A percentile compares a stretch with the other conserved stretches of the same genome.
Evolutionary conservation across 1,140 invertebrate species (phyloP).

Genomic region (Apis laboriosa): DNA sequence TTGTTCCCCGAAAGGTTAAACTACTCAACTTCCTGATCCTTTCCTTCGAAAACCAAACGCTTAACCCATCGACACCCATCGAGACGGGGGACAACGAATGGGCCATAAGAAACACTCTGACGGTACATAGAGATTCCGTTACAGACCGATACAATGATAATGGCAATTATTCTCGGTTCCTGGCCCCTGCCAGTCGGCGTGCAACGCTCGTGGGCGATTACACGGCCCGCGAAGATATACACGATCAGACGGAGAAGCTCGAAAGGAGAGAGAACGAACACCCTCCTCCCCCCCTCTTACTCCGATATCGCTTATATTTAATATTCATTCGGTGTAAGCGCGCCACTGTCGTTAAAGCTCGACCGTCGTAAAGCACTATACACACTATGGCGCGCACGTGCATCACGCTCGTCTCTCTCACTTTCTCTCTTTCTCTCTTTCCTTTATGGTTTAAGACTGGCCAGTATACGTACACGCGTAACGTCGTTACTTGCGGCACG

Average conservation of each 20-base stretch:
- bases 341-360: slow-evolving; percentile 43
- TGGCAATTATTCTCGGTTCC: slow-evolving; percentile 25
- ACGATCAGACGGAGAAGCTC: neutral
- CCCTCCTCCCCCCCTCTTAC: neutral
- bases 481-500: slow-evolving; percentile 63
- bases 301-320: slow-evolving; percentile 62
- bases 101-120: slow-evolving; percentile 23
- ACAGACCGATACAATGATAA: slow-evolving; percentile 25
- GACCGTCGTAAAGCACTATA: slow-evolving; percentile 57
- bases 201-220: slow-evolving; percentile 13
- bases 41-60: too few relatives aligned
- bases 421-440: too few relatives aligned
- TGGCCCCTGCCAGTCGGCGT: slow-evolving; percentile 16
- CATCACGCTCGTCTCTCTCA: slow-evolving; percentile 5
- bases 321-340: slow-evolving; percentile 55
- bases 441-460: slow-evolving; percentile 31
- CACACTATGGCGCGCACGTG: slow-evolving; percentile 48
- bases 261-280: neutral
- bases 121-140: slow-evolving; percentile 32
- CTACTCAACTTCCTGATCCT: too few relatives aligned
- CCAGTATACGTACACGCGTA: slow-evolving; percentile 20
- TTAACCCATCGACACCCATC: neutral
- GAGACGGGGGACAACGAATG: neutral
- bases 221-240: neutral
- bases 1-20: too few relatives aligned